Evolutionary conservation across 1,140 invertebrate species (phyloP).

Genomic region (Argopecten irradians): DNA sequence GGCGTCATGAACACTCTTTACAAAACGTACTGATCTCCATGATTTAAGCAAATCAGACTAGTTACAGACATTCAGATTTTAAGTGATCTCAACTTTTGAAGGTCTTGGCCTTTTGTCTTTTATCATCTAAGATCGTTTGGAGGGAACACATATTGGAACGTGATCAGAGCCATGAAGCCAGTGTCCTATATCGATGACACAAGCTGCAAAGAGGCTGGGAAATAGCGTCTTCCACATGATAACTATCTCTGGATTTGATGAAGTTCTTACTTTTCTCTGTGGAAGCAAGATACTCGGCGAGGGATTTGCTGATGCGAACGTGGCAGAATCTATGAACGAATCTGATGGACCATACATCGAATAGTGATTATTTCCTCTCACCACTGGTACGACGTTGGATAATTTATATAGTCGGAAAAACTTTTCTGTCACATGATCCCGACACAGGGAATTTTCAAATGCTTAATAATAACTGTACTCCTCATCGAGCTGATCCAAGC

Average conservation of each 20-base stretch:
- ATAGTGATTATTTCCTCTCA: neutral
- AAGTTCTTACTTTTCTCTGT: neutral
- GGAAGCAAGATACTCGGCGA: neutral
- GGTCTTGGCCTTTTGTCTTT: no score
- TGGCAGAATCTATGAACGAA: neutral
- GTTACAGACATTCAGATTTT: no score
- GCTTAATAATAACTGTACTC: constrained; percentile 72
- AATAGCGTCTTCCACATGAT: neutral
- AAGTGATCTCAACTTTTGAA: no score
- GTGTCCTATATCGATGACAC: neutral
- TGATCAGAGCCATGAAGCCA: neutral
- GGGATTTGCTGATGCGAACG: neutral
- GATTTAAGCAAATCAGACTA: no score
- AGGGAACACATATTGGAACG: neutral
- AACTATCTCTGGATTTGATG: neutral
- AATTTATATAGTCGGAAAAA: neutral
- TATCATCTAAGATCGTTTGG: neutral
- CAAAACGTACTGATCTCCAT: no score
- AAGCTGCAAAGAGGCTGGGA: neutral
- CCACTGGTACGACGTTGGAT: neutral
- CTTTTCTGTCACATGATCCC: constrained; percentile 96
- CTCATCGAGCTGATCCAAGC: constrained; percentile 34
- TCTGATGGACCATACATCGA: neutral
- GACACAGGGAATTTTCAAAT: constrained; percentile 94
- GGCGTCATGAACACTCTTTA: no score